Evolutionary conservation across 2,113 vertebrate genomes (phyloP), one percentile per base, ranked within the genome.

Genomic region (Atrichornis clamosus): DNA sequence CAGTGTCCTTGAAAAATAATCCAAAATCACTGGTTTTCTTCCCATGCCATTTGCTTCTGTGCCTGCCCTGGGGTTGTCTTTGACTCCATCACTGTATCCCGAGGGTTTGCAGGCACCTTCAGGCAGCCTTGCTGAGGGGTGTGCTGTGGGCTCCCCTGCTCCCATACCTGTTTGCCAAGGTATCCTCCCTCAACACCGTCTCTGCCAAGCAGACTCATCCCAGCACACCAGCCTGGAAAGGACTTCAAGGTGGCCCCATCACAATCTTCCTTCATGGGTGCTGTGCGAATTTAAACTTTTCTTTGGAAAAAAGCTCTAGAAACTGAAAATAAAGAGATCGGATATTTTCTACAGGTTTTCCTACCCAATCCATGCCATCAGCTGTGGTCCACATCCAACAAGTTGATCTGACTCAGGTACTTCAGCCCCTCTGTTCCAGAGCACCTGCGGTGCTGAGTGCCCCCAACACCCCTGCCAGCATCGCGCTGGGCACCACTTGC

Each of bases 1-100:
- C 41, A 41, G 10, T 19, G 30, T 12, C 16, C 60, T 35, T 55
- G 30, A 55, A 49, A 84, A 80, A 69, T 16, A 89, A 81, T 30
- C 32, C 37, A 58, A 41, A 81, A 44, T 22, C 33, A 46, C 3
- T 50, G 26, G 21, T n/a, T 74, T 93, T 74, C 37, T 59, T 87
- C 32, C 52, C n/a, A 22, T 39, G 30, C 17, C 18, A 27, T 65
- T 86, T 65, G 13, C 30, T 89, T 89, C 52, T 4, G 4, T 70
- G 27, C 9, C 26, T 89, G 46, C 23, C 86, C 68, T 0, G 0
- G 23, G 4, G 11, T 6, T 4, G 2, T 55, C 50, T 84, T 35
- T 67, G 60, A 28, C n/a, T 80, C 68, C 33, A 47, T 13, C 42
- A 35, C 33, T 55, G 39, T 37, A 68, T 13, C 83, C 50, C 0